These are phyloP conservation scores for Selenia dentaria DNA, from an alignment of 2,888 invertebrate genomes.

Conservation along the genomic window DNA sequence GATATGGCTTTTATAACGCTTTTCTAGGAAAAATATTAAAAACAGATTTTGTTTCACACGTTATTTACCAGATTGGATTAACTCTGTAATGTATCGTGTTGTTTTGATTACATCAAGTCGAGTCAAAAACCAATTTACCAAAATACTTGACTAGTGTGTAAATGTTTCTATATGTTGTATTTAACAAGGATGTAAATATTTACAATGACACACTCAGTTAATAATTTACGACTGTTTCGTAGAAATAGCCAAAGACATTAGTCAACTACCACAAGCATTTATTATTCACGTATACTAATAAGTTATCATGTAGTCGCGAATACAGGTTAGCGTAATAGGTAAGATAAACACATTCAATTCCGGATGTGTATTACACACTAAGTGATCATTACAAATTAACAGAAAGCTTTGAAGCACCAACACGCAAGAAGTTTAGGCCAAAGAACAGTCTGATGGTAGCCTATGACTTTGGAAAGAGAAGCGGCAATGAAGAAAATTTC, in stretches of 20 bases:
- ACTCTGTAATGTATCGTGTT: background rate
- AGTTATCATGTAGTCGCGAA: background rate
- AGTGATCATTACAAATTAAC: constrained; percentile 22
- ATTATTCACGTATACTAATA: background rate
- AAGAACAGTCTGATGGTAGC: constrained; percentile 66
- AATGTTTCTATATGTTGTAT: no score
- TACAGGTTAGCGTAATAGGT: constrained; percentile 1
- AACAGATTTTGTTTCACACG: no score
- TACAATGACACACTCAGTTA: no score
- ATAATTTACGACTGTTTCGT: background rate
- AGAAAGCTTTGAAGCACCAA: constrained; percentile 41
- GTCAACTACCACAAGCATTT: background rate
- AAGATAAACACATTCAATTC: no score
- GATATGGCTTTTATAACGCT: no score
- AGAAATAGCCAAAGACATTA: no score
- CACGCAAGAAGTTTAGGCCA: constrained; percentile 61
- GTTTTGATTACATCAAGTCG: no score
- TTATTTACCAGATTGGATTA: constrained; percentile 13
- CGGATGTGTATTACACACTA: no score
- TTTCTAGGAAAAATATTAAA: no score
- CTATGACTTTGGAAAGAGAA: constrained; percentile 69
- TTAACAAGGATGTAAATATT: no score
- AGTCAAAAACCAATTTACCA: no score
- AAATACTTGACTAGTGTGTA: no score
- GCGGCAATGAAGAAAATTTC: constrained; percentile 53